These are phyloP conservation scores for Himalopsyche japonica DNA, from an alignment of 2,888 invertebrate species.

Conservation along the genomic window DNA sequence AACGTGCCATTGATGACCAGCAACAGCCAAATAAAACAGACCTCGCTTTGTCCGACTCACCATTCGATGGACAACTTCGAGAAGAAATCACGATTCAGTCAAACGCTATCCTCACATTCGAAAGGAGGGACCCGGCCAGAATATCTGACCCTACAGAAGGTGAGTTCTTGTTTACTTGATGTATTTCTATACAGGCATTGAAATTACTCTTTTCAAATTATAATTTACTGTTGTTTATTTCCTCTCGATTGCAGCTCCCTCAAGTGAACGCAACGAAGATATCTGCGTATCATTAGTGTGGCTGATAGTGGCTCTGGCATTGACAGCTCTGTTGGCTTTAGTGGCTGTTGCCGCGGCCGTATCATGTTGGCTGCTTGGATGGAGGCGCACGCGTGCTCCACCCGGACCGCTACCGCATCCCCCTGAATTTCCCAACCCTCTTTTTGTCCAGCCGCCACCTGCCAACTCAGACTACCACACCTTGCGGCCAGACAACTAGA, in stretches of 20 bases:
- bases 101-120: constrained; percentile 88
- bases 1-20: constrained; percentile 63
- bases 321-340: constrained; percentile 87
- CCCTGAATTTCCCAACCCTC: constrained; percentile 92
- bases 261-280: constrained; percentile 55
- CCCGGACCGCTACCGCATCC: constrained; percentile 92
- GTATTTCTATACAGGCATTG: not conserved
- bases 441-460: constrained; percentile 82
- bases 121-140: constrained; percentile 78
- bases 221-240: constrained; percentile 12
- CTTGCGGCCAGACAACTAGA: constrained; percentile 45
- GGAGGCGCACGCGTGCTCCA: constrained; percentile 82
- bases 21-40: constrained; percentile 54
- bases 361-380: constrained; percentile 94
- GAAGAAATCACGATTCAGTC: constrained; percentile 93
- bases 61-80: constrained; percentile 77
- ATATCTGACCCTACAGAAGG: constrained; percentile 79
- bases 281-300: constrained; percentile 94
- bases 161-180: constrained; percentile 45
- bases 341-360: constrained; percentile 94
- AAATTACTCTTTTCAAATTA: not conserved
- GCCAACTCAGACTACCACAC: constrained; percentile 71
- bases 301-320: constrained; percentile 87
- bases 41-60: constrained; percentile 61
- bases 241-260: constrained; percentile 29